phyloP scores from a whole-genome alignment of 2,797 vertebrate genomes.

The Nannoperca obscura region DNA sequence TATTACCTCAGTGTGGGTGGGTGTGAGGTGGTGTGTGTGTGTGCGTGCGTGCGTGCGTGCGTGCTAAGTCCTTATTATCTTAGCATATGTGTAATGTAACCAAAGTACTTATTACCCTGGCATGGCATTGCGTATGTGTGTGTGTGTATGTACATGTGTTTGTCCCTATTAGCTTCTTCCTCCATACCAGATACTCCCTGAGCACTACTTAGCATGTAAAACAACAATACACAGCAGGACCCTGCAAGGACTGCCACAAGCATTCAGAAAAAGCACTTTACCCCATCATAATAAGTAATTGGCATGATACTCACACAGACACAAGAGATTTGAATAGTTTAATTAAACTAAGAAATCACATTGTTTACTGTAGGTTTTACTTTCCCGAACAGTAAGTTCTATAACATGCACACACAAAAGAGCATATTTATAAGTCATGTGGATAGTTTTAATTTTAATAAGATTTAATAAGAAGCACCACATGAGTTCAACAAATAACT shows the following conservation, averaged over 20 bases:
- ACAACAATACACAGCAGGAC: constrained; percentile 23
- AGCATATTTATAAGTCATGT: too few relatives aligned
- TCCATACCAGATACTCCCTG: constrained; percentile 37
- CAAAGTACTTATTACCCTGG: constrained; percentile 57
- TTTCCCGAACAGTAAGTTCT: not conserved
- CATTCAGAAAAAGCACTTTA: constrained; percentile 22
- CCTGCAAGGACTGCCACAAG: not conserved
- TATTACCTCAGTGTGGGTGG: constrained; percentile 66
- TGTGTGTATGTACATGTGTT: constrained; percentile 5
- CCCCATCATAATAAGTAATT: constrained; percentile 4
- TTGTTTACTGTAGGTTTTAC: not conserved
- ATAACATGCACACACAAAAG: not conserved
- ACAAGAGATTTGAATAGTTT: not conserved
- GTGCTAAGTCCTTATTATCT: constrained; percentile 66
- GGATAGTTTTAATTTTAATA: not conserved
- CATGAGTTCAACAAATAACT: too few relatives aligned
- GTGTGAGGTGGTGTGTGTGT: constrained; percentile 59
- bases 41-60: constrained; percentile 37
- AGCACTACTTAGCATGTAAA: constrained; percentile 43
- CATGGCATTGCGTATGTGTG: constrained; percentile 35
- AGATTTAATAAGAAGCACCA: not conserved
- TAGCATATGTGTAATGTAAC: constrained; percentile 64
- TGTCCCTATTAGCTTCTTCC: constrained; percentile 41
- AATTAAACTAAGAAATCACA: constrained; percentile 1
- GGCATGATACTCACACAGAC: not conserved